phyloP scores from a whole-genome alignment of 2,888 invertebrate species.

The Pristionchus maxplancki region DNA sequence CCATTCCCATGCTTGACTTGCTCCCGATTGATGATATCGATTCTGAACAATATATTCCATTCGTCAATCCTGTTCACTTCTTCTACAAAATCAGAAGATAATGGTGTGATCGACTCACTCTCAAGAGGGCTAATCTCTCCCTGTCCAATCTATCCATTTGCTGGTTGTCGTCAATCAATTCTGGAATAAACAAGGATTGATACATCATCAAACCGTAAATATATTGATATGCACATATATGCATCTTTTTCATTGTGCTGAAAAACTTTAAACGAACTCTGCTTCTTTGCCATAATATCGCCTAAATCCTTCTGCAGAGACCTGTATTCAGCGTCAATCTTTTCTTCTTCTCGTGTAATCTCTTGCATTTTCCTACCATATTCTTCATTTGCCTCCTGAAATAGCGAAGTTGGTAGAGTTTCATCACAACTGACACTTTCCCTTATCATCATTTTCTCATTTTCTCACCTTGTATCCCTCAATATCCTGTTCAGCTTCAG shows the following conservation, averaged over 20 bases:
- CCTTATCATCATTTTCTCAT: not conserved
- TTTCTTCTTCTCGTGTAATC: not conserved
- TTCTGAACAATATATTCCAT: not conserved
- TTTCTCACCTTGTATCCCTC: constrained; percentile 49
- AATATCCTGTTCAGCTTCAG: not conserved
- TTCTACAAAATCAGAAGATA: not conserved
- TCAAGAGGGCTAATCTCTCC: not conserved
- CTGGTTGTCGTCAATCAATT: not conserved
- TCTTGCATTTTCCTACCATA: not conserved
- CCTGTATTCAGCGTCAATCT: not conserved
- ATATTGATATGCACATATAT: not conserved
- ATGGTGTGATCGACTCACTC: not conserved
- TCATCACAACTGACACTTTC: not conserved
- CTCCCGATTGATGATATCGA: not conserved
- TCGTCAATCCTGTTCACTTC: not conserved
- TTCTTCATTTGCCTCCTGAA: constrained; percentile 12
- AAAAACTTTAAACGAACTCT: not conserved
- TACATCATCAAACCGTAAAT: not conserved
- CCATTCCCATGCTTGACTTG: constrained; percentile 18
- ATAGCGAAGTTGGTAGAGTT: not conserved
- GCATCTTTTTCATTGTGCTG: too few relatives aligned
- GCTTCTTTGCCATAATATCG: not conserved
- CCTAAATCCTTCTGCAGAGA: too few relatives aligned
- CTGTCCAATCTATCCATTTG: not conserved
- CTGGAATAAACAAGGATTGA: not conserved